Base-by-base conservation (phyloP, 1,140 invertebrate species). In the Augochlora pura region DNA sequence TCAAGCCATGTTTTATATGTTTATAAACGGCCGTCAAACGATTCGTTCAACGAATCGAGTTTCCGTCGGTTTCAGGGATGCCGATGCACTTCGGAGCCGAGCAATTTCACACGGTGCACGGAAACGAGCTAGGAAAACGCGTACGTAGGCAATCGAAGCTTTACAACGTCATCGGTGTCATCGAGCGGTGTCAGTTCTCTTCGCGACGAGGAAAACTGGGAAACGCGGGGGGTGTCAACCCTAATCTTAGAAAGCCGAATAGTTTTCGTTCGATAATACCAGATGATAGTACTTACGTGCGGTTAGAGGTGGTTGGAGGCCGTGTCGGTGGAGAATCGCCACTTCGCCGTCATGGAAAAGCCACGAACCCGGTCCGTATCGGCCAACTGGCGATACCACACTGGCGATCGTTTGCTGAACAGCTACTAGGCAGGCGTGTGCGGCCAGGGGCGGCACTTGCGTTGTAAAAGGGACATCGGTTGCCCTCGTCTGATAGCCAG, bases 351-450 rank as follows among this genome's bases (percentile, higher is more conserved):
- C 80, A 82, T 79, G 46, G 68, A 62, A 46, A 57, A 64, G 39
- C 76, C 49, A 73, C 59, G 25, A 63, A 38, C 25, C 49, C 65
- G 65, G 27, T 66, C 72, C 82, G 83, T 62, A 81, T 81, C 78
- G 83, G 66, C 63, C 77, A n/a, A 66, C 32, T 60, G 77, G 69
- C 78, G 82, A 85, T 85, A 84, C 74, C 82, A 62, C 49, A 85
- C 83, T 85, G 78, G 52, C 83, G 84, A 86, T 82, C 84, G 84
- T 85, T 85, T 65, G 70, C 66, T 42, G 42, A 66, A 39, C 21
- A 57, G 81, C 81, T 80, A 80, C 83, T 82, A 80, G 68, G 83
- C 83, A 85, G 69, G 82, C 83, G 83, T 83, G 42, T 67, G 42
- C 62, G 16, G 25, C 70, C 70, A 76, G 77, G 70, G 76, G 27